phyloP scores from a whole-genome alignment of 2,113 vertebrate species.

The Prionailurus bengalensis region DNA sequence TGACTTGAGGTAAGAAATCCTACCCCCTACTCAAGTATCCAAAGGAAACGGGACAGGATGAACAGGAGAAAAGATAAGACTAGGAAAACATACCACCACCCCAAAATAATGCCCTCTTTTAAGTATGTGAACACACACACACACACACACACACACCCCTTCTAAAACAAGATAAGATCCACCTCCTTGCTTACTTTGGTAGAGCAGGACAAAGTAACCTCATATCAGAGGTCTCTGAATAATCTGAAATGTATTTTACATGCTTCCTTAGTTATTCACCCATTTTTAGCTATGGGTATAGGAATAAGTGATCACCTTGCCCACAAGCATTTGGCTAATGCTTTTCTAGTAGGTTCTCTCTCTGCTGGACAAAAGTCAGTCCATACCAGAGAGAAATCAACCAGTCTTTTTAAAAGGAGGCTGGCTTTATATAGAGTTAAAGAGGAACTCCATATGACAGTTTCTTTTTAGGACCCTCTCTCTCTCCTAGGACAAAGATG shows the following conservation, averaged over 20 bases:
- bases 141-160: background rate
- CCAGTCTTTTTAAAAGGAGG: conserved; percentile 1
- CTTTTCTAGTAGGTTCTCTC: background rate
- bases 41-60: background rate
- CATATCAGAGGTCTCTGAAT: background rate
- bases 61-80: background rate
- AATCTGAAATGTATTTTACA: background rate
- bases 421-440: background rate
- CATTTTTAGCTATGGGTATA: background rate
- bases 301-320: background rate
- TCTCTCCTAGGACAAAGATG: background rate
- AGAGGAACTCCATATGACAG: background rate
- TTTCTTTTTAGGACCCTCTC: background rate
- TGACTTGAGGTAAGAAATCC: conserved; percentile 29
- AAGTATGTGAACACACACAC: background rate
- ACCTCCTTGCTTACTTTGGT: background rate
- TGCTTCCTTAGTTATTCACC: background rate
- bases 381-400: background rate
- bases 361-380: background rate
- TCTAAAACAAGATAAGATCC: background rate
- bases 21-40: background rate
- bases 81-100: background rate
- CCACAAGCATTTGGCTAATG: background rate
- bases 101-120: background rate
- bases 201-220: background rate